Evolutionary conservation across 2,797 vertebrate species (phyloP).

Genomic region (Crenichthys baileyi): DNA sequence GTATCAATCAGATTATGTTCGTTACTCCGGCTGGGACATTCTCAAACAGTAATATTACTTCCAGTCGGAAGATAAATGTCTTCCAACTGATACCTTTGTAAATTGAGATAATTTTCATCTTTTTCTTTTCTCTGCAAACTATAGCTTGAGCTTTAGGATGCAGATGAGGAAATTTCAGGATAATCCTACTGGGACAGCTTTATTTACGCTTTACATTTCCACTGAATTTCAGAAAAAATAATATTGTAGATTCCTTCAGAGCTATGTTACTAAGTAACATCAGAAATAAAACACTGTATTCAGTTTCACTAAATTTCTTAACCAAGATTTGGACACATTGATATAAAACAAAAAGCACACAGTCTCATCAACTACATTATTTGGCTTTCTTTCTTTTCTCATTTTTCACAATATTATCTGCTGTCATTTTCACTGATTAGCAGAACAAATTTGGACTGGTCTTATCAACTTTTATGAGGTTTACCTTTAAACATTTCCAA

Average conservation of each 20-base stretch:
- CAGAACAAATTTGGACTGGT: not conserved
- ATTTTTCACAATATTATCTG: conserved; percentile 11
- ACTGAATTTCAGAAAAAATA: not conserved
- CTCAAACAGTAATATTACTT: too few relatives aligned
- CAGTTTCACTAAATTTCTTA: not conserved
- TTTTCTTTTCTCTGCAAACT: too few relatives aligned
- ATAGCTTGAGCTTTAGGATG: too few relatives aligned
- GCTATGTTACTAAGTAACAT: not conserved
- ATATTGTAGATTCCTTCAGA: not conserved
- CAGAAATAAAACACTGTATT: not conserved
- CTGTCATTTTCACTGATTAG: conserved; percentile 17
- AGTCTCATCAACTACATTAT: conserved; percentile 7
- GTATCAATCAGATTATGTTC: too few relatives aligned
- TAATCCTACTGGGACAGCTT: too few relatives aligned
- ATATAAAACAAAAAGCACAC: not conserved
- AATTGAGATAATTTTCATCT: too few relatives aligned
- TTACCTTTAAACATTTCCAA: conserved; percentile 3
- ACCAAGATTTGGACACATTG: not conserved
- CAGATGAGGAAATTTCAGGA: too few relatives aligned
- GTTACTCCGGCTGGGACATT: too few relatives aligned
- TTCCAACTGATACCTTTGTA: too few relatives aligned
- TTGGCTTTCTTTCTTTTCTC: not conserved
- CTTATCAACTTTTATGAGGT: not conserved
- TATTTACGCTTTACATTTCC: too few relatives aligned
- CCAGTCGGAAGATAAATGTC: too few relatives aligned